Percentiles rank a stretch among this genome's conserved stretches.
These are phyloP conservation scores for Drosophila longiperda DNA, from an alignment of 2,888 invertebrate genomes.

Conservation along the genomic window DNA sequence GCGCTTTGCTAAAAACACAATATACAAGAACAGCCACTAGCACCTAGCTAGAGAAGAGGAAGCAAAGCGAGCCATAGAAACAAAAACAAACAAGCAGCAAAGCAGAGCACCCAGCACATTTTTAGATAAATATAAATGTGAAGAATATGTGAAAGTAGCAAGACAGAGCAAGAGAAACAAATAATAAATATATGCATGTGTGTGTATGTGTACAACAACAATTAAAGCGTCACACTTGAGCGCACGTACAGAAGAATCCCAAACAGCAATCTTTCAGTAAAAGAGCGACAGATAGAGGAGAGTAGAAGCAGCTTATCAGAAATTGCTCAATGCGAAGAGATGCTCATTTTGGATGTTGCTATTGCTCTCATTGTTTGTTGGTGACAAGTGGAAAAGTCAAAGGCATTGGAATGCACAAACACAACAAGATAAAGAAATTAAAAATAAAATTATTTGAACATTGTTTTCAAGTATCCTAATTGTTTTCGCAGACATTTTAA, in stretches of 20 bases:
- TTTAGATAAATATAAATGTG: constrained; percentile 71
- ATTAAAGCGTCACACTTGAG: constrained; percentile 73
- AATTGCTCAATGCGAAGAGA: constrained; percentile 34
- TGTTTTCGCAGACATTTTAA: constrained; percentile 13
- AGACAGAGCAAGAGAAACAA: constrained; percentile 34
- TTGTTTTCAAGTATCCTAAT: constrained; percentile 28
- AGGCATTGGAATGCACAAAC: constrained; percentile 49
- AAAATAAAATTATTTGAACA: constrained; percentile 11
- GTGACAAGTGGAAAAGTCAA: constrained; percentile 53
- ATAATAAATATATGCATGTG: constrained; percentile 30
- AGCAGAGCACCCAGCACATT: constrained; percentile 50
- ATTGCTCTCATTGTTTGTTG: constrained; percentile 8
- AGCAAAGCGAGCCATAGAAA: constrained; percentile 38
- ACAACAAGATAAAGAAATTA: constrained; percentile 10
- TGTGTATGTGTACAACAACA: constrained; percentile 45
- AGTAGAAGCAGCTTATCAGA: constrained; percentile 49
- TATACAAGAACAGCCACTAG: constrained; percentile 19
- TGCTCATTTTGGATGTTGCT: constrained; percentile 14
- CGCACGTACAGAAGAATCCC: constrained; percentile 34
- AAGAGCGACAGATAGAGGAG: constrained; percentile 18
- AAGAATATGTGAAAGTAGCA: constrained; percentile 54
- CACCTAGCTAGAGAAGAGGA: constrained; percentile 34
- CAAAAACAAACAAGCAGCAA: constrained; percentile 61
- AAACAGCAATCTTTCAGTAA: constrained; percentile 2
- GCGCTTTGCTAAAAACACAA: constrained; percentile 45